Evolutionary conservation across 2,113 vertebrate species (phyloP), one percentile per base, ranked within the genome.

Genomic region (Cinclus mexicanus): DNA sequence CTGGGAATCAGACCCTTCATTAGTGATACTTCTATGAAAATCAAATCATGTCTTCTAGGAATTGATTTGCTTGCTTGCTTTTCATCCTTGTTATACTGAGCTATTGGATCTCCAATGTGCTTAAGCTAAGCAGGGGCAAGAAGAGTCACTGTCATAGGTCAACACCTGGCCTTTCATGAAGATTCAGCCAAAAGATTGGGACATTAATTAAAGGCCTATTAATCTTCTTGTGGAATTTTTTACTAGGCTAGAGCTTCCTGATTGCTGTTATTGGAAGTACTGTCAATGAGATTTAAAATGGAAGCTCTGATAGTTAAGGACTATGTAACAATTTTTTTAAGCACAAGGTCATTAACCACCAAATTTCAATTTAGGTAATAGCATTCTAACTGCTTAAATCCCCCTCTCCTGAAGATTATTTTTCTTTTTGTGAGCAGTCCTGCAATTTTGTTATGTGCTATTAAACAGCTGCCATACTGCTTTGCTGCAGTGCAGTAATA

Each of bases 301-400:
- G 76, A 88, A 77, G 21, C 21, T 75, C 28, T 76, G 52, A 71
- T 78, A 7, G 9, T 95, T 96, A 82, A 89, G 65, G 52, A 31
- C 42, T 56, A 10, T 16, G 41, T 50, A 78, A 78, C 69, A 71
- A 24, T 89, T 82, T 95, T 53, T 89, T 31, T 75, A 87, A 95
- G 92, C 24, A 29, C 4, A 3, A 89, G 90, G 86, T 90, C 68
- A 61, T 95, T 92, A 96, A 90, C 56, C 61, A 88, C 90, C 46
- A 75, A 78, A 87, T 89, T 96, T 92, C 88, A 92, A 87, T 97
- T 90, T 95, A 81, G 88, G 49, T 93, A 94, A 96, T 96, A 95
- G 76, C 86, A 76, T 95, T 95, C 80, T 83, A 81, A 68, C 86
- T 96, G 90, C 71, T 95, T 92, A 96, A 93, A 89, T 78, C 33